phyloP scores from a whole-genome alignment of 1,140 invertebrate genomes.

The Heliothis subflexa region DNA sequence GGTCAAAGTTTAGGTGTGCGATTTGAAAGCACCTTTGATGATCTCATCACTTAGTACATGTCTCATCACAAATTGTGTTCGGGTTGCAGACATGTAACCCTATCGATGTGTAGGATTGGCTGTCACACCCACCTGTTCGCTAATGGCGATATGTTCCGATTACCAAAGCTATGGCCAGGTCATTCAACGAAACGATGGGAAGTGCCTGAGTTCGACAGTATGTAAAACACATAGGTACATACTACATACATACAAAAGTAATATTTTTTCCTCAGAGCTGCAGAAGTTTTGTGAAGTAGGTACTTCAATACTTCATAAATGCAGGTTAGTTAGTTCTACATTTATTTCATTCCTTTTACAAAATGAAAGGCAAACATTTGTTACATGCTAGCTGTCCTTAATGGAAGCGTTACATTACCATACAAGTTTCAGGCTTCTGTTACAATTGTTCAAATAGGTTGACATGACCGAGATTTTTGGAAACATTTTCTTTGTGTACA shows the following conservation, averaged over 20 bases:
- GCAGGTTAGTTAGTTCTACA: not conserved
- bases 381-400: not conserved
- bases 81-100: not conserved
- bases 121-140: slow-evolving; percentile 24
- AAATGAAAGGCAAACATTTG: slow-evolving; percentile 14
- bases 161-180: slow-evolving; percentile 1
- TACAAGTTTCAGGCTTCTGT: slow-evolving; percentile 3
- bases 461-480: slow-evolving; percentile 18
- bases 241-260: slow-evolving; percentile 1
- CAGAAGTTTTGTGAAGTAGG: not conserved
- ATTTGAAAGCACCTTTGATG: slow-evolving; percentile 60
- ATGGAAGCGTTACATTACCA: slow-evolving; percentile 16
- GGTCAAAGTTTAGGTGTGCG: slow-evolving; percentile 66
- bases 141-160: slow-evolving; percentile 10
- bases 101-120: slow-evolving; percentile 14
- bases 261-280: not conserved
- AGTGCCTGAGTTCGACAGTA: not conserved
- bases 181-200: not conserved
- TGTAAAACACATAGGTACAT: not conserved
- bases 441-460: slow-evolving; percentile 20
- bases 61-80: not conserved
- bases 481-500: slow-evolving; percentile 27
- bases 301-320: not conserved
- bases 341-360: slow-evolving; percentile 19
- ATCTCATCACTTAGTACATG: not conserved